Evolutionary conservation across 2,888 invertebrate species (phyloP).

Genomic region (Slavum lentiscoides): DNA sequence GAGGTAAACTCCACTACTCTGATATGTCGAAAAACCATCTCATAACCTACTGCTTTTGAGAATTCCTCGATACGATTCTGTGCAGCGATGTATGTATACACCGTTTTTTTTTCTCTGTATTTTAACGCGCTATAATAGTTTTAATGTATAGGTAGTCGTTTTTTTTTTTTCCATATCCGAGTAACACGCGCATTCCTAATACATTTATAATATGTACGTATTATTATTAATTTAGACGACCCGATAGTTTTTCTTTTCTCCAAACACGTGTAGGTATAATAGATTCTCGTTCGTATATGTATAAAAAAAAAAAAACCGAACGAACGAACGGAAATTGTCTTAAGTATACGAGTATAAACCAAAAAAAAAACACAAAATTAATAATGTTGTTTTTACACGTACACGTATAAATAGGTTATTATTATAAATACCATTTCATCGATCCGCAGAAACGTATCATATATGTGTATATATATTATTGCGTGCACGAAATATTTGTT

Average conservation of each 20-base stretch:
- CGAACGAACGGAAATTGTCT: background rate
- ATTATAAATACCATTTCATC: constrained; percentile 11
- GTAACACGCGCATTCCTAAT: background rate
- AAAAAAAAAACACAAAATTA: constrained; percentile 13
- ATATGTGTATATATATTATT: background rate
- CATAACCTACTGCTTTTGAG: too few relatives aligned
- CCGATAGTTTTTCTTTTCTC: too few relatives aligned
- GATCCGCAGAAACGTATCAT: background rate
- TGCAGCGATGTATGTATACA: too few relatives aligned
- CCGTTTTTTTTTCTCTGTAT: too few relatives aligned
- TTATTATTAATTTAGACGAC: background rate
- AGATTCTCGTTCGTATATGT: background rate
- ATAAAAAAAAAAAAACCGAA: background rate
- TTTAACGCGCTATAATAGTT: too few relatives aligned
- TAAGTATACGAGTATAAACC: background rate
- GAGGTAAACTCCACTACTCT: too few relatives aligned
- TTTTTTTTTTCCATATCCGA: too few relatives aligned
- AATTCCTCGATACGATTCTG: too few relatives aligned
- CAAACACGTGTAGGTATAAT: background rate
- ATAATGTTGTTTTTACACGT: background rate
- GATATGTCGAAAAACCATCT: too few relatives aligned
- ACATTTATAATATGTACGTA: background rate
- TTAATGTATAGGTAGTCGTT: too few relatives aligned
- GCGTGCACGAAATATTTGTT: constrained; percentile 51
- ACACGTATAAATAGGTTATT: background rate